A percentile compares a stretch with the other conserved stretches of the same genome.
Conservation (phyloP, 2,888 invertebrate genomes). For the Melolontha melolontha region DNA sequence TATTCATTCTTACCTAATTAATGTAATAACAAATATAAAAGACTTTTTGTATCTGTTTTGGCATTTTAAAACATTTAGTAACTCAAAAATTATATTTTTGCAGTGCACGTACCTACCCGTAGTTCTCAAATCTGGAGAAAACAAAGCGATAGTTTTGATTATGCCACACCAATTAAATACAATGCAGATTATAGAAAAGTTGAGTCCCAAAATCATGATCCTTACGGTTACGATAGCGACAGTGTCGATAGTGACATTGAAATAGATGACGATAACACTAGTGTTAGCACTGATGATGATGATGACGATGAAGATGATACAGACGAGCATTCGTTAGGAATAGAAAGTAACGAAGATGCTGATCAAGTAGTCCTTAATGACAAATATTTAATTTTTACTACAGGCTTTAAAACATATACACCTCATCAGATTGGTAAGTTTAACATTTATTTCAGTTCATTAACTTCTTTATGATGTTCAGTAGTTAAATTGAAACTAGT, state of each 20-base stretch:
- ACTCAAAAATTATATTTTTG: not conserved
- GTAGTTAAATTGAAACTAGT: too few relatives aligned
- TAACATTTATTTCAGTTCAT: not conserved
- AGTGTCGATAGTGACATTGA: constrained; percentile 55
- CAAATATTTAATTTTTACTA: constrained; percentile 85
- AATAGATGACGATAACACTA: constrained; percentile 48
- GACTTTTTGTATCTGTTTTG: too few relatives aligned
- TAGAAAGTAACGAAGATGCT: constrained; percentile 56
- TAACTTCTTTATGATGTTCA: not conserved
- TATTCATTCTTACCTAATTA: too few relatives aligned
- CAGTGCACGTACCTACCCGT: constrained; percentile 35
- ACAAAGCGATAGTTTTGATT: constrained; percentile 64
- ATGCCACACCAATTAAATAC: constrained; percentile 72
- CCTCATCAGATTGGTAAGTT: constrained; percentile 82
- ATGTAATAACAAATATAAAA: too few relatives aligned
- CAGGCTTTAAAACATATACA: constrained; percentile 84
- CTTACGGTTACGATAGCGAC: constrained; percentile 56
- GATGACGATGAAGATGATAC: constrained; percentile 53
- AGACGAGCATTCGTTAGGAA: constrained; percentile 53
- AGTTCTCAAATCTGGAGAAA: constrained; percentile 42
- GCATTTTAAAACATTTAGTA: too few relatives aligned
- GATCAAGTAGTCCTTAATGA: constrained; percentile 70
- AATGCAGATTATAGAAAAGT: constrained; percentile 73
- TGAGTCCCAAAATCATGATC: constrained; percentile 60
- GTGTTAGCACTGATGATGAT: constrained; percentile 48